Base-by-base conservation (phyloP, 2,888 invertebrate genomes). In the Tenodera sinensis region DNA sequence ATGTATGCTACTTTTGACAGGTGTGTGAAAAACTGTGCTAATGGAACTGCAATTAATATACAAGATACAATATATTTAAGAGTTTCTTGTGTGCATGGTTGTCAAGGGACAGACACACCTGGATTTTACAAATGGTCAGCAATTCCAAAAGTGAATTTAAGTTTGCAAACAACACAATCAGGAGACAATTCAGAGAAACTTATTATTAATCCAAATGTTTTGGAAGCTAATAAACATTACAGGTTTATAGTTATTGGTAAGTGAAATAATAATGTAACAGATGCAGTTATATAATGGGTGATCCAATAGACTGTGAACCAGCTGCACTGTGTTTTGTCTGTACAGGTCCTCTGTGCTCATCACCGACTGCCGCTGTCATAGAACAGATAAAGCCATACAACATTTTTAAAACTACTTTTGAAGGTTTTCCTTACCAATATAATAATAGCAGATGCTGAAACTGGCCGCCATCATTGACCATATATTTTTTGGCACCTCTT, bases 11-110 rank as follows among this genome's bases (percentile, higher is more conserved):
- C 34, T 71, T 28, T 87, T 87, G 28, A 27, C 84, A 89, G 89
- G 25, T 89, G 89, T 27, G 28, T 88, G 30, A 84, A 88, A 83
- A 89, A 89, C 86, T 89, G 89, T 86, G 84, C 4, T 27, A 8
- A 30, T 7, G 83, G 30, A 25, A n/a, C 6, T n/a, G 7, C n/a
- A 8, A 28, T 54, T 20, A 88, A 84, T 86, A 85, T 28, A 15
- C 15, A 25, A n/a, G 89, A 89, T 83, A 85, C 85, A n/a, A 28
- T 89, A n/a, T 83, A 28, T 25, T 15, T 89, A 9, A 83, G 54
- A 34, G 89, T 30, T 20, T 15, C 15, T n/a, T 89, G 89, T 34
- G 25, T 14, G n/a, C 34, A 82, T 20, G 28, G 34, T 12, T 87
- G 87, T 30, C 6, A 20, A 1, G 87, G 81, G 1, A 1, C 81